Percentiles rank a stretch among this genome's conserved stretches.
Conservation (phyloP, 2,888 invertebrate genomes). For the Cheilosia urbana region DNA sequence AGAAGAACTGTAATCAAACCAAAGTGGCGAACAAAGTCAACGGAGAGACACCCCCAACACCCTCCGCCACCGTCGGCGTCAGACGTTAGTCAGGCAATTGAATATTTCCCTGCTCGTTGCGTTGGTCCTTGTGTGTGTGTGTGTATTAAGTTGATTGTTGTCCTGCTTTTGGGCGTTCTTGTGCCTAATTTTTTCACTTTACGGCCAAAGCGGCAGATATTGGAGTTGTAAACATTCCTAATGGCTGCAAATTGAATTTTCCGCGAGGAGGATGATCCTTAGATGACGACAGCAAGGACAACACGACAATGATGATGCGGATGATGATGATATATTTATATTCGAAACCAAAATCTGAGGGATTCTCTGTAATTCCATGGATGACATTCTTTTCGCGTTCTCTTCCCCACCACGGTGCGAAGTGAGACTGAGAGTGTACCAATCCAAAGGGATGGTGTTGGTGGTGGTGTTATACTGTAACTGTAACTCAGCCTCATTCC, state of each 20-base stretch:
- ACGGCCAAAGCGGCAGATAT: conserved; percentile 58
- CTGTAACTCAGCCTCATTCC: not conserved
- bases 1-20: conserved; percentile 57
- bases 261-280: conserved; percentile 63
- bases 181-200: conserved; percentile 66
- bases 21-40: conserved; percentile 64
- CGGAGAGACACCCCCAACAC: conserved; percentile 18
- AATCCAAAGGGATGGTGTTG: not conserved
- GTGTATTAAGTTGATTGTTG: conserved; percentile 68
- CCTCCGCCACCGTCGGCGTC: conserved; percentile 13
- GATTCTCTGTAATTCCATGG: conserved; percentile 69
- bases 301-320: conserved; percentile 28
- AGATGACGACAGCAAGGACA: conserved; percentile 50
- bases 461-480: not conserved
- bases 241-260: conserved; percentile 75
- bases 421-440: not conserved
- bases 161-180: conserved; percentile 64
- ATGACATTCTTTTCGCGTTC: conserved; percentile 50
- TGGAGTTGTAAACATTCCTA: conserved; percentile 75
- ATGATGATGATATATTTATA: conserved; percentile 63
- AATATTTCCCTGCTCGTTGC: conserved; percentile 31
- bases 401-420: not conserved
- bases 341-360: conserved; percentile 69
- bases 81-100: conserved; percentile 44
- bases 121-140: conserved; percentile 26